Conservation (phyloP, 64 coral and sea anemone species). For the Dendronephthya gigantea region DNA sequence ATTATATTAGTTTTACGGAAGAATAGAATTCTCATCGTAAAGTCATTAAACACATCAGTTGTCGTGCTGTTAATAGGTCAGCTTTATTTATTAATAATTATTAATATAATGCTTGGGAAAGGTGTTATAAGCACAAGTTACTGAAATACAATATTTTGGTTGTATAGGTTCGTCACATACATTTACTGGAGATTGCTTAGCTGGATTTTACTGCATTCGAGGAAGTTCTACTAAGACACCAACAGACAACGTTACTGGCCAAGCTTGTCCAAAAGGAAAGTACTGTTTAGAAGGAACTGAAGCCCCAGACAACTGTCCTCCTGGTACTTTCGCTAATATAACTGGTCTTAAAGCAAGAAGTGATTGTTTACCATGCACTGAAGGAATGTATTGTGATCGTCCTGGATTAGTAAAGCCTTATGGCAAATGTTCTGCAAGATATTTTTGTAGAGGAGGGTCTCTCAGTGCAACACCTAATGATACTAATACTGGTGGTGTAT, state of each 20-base stretch:
- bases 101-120: no score
- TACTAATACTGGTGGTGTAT: constrained; percentile 65
- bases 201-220: constrained; percentile 71
- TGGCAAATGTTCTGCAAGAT: constrained; percentile 64
- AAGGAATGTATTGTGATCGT: constrained; percentile 78
- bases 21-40: no score
- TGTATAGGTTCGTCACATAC: constrained; percentile 57
- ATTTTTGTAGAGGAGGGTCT: constrained; percentile 73
- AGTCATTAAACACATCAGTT: no score
- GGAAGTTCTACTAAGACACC: constrained; percentile 64
- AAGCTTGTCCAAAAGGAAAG: constrained; percentile 70
- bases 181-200: constrained; percentile 59
- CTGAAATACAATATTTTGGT: background rate
- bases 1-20: no score
- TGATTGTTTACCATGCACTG: constrained; percentile 73
- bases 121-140: no score
- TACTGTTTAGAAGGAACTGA: constrained; percentile 66
- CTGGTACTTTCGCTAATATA: constrained; percentile 73
- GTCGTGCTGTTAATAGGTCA: no score
- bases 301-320: constrained; percentile 74
- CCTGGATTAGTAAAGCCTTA: constrained; percentile 56
- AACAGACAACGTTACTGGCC: constrained; percentile 48
- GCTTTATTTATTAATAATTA: no score
- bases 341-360: constrained; percentile 29
- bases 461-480: constrained; percentile 66